Base-by-base conservation (phyloP, 2,113 vertebrate species). In the Phrynosoma blainvillii region DNA sequence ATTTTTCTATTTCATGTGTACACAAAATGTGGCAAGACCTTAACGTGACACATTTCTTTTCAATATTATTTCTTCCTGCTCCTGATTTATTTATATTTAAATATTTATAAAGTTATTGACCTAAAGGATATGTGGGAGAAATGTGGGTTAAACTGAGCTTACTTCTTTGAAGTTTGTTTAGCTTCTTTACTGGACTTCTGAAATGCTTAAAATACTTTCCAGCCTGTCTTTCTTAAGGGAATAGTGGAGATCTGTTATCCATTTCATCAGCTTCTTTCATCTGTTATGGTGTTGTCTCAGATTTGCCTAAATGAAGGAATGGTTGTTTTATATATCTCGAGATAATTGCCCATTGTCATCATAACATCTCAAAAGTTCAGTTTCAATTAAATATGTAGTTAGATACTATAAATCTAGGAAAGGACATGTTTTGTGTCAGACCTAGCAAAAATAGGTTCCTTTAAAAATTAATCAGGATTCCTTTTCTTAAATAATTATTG, bases 1-100 rank as follows among this genome's bases (percentile, higher is more conserved):
- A 93, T 96, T 96, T 96, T 95, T 91, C 66, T 95, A 89, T 96
- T 96, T 92, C 94, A 95, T 91, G 93, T 96, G 88, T 95, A 92
- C 93, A 91, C 93, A 92, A 90, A 90, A 94, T 94, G 75, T 93
- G 90, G 90, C 89, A 88, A 93, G 94, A 95, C 73, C 89, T 92
- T 89, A 93, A 96, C 82, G 87, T 95, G 94, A 96, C 92, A 92
- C 93, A 96, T 93, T 95, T 88, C 92, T 95, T 96, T 90, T 90
- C 93, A 66, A 93, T 94, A 94, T 32, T 65, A 30, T 95, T 95
- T 94, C 88, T 94, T 89, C 32, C 1, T 90, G 91, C 59, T 62
- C 59, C 14, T 62, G 18, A 62, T 16, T 62, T 62, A 87, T 81
- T 91, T 82, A 20, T 89, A 90, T 92, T 90, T 89, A 88, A 92